Conservation (phyloP, 2,888 invertebrate genomes). For the Ichneumoninae sp. region DNA sequence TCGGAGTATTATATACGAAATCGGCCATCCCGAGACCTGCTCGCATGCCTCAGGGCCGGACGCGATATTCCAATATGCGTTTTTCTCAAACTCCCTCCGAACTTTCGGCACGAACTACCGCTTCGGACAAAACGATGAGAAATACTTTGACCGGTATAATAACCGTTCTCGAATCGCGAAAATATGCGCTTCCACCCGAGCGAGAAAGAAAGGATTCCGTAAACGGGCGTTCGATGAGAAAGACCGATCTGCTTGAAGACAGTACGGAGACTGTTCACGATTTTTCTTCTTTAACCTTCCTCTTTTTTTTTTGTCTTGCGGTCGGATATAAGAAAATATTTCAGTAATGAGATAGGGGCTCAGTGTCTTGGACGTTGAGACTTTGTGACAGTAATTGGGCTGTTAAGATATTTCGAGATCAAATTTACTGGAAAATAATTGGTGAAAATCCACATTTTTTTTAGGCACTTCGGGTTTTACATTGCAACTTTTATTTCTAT, state of each 20-base stretch:
- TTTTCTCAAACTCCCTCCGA: not conserved
- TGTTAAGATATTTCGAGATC: not conserved
- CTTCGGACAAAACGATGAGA: not conserved
- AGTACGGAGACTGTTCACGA: not conserved
- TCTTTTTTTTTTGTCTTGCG: not conserved
- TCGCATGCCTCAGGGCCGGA: slow-evolving; percentile 56
- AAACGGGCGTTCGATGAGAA: not conserved
- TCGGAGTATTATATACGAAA: slow-evolving; percentile 5
- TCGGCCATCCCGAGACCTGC: slow-evolving; percentile 32
- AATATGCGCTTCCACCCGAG: not conserved
- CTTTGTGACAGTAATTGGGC: not conserved
- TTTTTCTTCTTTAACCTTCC: not conserved
- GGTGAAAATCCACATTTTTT: too few relatives aligned
- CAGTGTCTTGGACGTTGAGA: not conserved
- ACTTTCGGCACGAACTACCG: slow-evolving; percentile 5
- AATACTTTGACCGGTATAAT: slow-evolving; percentile 10
- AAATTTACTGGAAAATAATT: not conserved
- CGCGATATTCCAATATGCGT: slow-evolving; percentile 30
- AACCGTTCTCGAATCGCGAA: slow-evolving; percentile 23
- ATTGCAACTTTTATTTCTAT: not conserved
- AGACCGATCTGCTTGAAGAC: not conserved
- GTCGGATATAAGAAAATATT: not conserved
- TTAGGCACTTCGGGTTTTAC: not conserved
- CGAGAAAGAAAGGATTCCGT: not conserved
- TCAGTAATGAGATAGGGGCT: not conserved